Evolutionary conservation across 30 jellyfish, hydroid and myxozoan species (phyloP).

Genomic region (Aurelia sp.): DNA sequence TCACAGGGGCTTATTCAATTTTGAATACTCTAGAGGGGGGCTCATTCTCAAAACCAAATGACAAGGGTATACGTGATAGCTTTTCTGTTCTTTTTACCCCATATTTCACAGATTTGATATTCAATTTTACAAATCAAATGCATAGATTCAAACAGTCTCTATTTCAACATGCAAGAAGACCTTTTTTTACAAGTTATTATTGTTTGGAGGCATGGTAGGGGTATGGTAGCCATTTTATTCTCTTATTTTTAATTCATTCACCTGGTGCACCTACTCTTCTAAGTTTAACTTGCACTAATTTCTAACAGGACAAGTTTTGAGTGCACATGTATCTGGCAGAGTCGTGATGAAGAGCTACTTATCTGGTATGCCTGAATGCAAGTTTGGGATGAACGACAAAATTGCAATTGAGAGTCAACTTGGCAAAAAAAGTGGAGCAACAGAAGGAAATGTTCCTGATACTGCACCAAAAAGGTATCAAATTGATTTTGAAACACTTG

Average conservation of each 20-base stretch:
- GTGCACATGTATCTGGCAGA: slow-evolving; percentile 97
- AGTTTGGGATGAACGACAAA: slow-evolving; percentile 98
- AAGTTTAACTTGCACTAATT: neutral
- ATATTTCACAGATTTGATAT: no score
- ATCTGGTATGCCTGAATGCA: slow-evolving; percentile 99
- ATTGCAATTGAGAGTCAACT: slow-evolving; percentile 89
- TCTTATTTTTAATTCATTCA: neutral
- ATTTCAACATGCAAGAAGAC: no score
- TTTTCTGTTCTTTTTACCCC: no score
- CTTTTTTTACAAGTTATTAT: no score
- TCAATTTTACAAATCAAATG: no score
- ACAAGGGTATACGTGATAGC: no score
- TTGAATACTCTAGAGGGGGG: no score
- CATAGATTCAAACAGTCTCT: no score
- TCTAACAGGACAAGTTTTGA: slow-evolving; percentile 88
- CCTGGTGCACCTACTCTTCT: neutral
- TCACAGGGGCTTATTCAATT: no score
- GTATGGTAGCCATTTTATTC: neutral
- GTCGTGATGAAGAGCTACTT: slow-evolving; percentile 91
- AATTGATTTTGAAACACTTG: no score
- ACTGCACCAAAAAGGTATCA: slow-evolving; percentile 70
- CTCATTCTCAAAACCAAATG: no score
- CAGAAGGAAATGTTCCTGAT: slow-evolving; percentile 75
- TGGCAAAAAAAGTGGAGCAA: slow-evolving; percentile 64
- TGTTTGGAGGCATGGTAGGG: no score